phyloP scores from a whole-genome alignment of 2,113 vertebrate genomes.

The Poeciliopsis turrubarensis region DNA sequence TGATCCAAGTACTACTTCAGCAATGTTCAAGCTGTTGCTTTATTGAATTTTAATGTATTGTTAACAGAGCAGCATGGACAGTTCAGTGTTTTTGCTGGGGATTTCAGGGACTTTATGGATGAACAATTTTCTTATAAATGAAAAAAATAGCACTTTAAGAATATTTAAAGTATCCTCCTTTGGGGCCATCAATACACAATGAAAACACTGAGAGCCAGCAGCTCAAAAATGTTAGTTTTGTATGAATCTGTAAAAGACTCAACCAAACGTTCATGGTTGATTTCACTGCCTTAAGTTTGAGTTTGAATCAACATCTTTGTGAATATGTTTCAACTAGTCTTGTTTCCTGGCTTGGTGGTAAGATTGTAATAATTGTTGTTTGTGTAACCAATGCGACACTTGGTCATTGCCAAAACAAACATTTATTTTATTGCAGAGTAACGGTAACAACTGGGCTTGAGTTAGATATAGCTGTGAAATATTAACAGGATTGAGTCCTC shows the following conservation, averaged over 20 bases:
- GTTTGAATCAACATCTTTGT: neutral
- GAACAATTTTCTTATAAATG: neutral
- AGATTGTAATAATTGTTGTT: neutral
- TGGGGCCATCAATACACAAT: neutral
- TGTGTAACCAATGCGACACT: neutral
- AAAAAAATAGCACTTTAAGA: neutral
- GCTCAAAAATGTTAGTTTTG: neutral
- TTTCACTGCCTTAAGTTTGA: neutral
- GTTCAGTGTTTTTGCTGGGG: neutral
- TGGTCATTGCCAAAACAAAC: neutral
- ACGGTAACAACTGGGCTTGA: too few species aligned
- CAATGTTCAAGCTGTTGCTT: neutral
- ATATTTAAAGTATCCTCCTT: neutral
- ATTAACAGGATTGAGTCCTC: too few species aligned
- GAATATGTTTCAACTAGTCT: neutral
- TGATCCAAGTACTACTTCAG: neutral
- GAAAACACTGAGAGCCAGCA: neutral
- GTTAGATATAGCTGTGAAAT: too few species aligned
- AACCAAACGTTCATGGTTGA: neutral
- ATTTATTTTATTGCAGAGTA: neutral
- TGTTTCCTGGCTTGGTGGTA: too few species aligned
- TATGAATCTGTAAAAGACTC: neutral
- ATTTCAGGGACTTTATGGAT: neutral
- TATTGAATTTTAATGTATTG: neutral
- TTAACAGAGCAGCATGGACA: neutral